Conservation (phyloP, 1,140 invertebrate species). For the Lucilia sericata region DNA sequence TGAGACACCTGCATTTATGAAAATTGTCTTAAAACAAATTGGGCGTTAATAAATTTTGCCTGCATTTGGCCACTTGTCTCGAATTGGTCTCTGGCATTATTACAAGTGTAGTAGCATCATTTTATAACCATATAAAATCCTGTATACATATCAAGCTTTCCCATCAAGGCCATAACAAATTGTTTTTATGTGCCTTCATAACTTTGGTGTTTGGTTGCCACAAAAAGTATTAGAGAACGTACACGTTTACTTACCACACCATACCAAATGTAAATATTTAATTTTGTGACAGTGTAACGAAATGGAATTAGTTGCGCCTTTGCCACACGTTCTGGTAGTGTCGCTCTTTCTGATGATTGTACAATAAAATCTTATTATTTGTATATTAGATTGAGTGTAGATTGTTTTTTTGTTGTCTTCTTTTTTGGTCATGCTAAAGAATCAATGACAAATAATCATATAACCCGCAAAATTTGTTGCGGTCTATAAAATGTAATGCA, state of each 20-base stretch:
- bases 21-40: no score
- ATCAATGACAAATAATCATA: conserved; percentile 9
- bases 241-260: not conserved
- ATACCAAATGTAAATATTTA: conserved; percentile 42
- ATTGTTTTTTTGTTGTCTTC: not conserved
- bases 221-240: not conserved
- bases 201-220: not conserved
- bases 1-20: no score
- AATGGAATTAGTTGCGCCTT: conserved; percentile 8
- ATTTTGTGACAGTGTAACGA: conserved; percentile 37
- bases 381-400: not conserved
- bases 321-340: not conserved
- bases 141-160: not conserved
- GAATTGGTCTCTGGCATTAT: not conserved
- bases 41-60: no score
- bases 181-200: not conserved
- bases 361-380: not conserved
- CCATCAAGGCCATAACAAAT: not conserved
- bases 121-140: not conserved
- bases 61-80: no score
- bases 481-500: not conserved
- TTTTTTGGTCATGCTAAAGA: not conserved
- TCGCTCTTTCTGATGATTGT: not conserved
- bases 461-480: conserved; percentile 34
- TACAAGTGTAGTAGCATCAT: not conserved